These are phyloP conservation scores for Canis aureus DNA, from an alignment of 2,113 vertebrate genomes.

Conservation along the genomic window DNA sequence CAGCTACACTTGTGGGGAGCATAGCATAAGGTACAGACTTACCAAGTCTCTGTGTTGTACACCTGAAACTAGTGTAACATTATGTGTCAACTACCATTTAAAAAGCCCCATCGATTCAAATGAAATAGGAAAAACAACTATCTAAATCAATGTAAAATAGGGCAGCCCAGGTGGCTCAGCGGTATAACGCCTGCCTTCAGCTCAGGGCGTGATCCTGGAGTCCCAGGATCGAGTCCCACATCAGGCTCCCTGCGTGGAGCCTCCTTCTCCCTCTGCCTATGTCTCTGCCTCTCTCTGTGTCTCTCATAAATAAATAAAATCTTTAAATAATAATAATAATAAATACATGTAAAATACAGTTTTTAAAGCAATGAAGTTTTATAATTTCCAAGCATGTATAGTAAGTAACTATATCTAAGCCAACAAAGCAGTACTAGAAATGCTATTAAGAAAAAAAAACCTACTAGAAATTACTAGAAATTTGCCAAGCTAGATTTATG, in stretches of 20 bases:
- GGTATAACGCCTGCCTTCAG: no score
- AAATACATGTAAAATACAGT: background rate
- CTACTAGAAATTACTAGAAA: background rate
- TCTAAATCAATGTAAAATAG: background rate
- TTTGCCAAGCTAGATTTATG: background rate
- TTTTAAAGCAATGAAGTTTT: constrained; percentile 28
- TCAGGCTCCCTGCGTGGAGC: no score
- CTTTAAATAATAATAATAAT: no score
- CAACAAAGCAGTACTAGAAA: constrained; percentile 7
- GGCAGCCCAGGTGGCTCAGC: no score
- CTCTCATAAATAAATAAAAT: no score
- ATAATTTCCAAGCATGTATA: background rate
- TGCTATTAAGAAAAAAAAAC: background rate
- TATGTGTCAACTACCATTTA: background rate
- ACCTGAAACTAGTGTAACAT: background rate
- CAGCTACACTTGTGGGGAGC: background rate
- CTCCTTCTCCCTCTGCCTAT: no score
- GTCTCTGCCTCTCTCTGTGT: no score
- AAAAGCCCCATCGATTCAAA: background rate
- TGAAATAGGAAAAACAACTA: background rate
- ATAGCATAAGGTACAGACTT: background rate
- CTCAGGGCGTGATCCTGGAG: no score
- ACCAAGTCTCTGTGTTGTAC: background rate
- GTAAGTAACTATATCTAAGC: background rate
- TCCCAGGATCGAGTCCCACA: no score